Percentiles rank a stretch among this genome's conserved stretches.
Evolutionary conservation across 2,888 invertebrate species (phyloP).

Genomic region (Melanargia galathea): DNA sequence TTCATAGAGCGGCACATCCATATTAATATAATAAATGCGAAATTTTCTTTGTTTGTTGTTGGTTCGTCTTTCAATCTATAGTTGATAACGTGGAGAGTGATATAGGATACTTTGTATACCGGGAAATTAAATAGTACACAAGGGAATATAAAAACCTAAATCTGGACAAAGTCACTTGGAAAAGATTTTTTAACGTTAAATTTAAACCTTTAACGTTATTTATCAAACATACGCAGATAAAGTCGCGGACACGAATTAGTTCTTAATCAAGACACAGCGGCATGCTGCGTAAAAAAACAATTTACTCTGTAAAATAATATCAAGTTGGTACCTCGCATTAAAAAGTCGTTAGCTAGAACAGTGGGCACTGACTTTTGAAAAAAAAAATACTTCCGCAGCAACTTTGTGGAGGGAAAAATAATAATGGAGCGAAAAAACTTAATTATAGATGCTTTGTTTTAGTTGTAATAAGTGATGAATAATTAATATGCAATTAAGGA

Average conservation of each 20-base stretch:
- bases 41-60: no score
- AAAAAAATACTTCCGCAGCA: conserved; percentile 25
- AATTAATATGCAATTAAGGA: background rate
- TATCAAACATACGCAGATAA: background rate
- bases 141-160: no score
- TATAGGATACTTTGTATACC: no score
- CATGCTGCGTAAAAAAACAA: conserved; percentile 23
- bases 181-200: no score
- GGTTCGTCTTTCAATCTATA: no score
- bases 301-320: conserved; percentile 26
- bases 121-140: no score
- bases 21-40: no score
- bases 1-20: no score
- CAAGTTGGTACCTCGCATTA: conserved; percentile 30
- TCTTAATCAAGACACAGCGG: background rate
- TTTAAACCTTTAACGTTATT: no score
- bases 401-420: conserved; percentile 16
- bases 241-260: background rate
- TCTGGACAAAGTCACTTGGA: no score
- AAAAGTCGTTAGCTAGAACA: conserved; percentile 38
- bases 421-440: conserved; percentile 6
- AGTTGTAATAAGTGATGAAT: background rate
- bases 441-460: background rate
- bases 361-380: conserved; percentile 22
- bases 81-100: no score